Base-by-base conservation (phyloP, 35 echinoderm and acorn worm species). In the Eucidaris tribuloides region DNA sequence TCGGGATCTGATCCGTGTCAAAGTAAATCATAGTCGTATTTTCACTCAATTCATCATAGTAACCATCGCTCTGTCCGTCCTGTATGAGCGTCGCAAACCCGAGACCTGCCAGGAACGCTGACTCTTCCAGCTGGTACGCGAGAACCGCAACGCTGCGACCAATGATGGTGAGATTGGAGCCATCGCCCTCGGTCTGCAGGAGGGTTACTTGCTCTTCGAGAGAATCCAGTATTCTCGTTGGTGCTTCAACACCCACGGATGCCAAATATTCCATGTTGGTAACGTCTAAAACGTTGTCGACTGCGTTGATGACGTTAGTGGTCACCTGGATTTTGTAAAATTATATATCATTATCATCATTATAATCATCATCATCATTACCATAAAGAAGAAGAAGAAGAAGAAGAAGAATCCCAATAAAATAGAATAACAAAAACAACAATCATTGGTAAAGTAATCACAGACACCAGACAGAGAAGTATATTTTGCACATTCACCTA, bases 271-370 rank as follows among this genome's bases (percentile, higher is more conserved):
- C 68, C 9, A 42, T 40, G 25, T 38, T 36, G 40, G 22, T 44
- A 2, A 74, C 68, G 3, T 74, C 3, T 1, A 74, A 40, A 20
- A 74, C 68, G 36, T 74, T 74, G 68, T 74, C 37, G 34, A 74
- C 36, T 2, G 41, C 44, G 34, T 74, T 38, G 19, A 74, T 74
- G 37, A 74, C 22, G 68, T 74, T 74, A 3, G 24, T 44, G 9
- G 68, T 74, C 24, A 74, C 68, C 68, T 74, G 68, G 13, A 74
- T n/a, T n/a, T n/a, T n/a, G n/a, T n/a, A n/a, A n/a, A n/a, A n/a
- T n/a, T n/a, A n/a, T n/a, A n/a, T n/a, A n/a, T n/a, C n/a, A n/a
- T n/a, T n/a, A n/a, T n/a, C n/a, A n/a, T n/a, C n/a, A n/a, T n/a
- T n/a, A n/a, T n/a, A n/a, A n/a, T n/a, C n/a, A n/a, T n/a, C n/a